Percentiles rank a stretch among this genome's conserved stretches.
Conservation (phyloP, 1,140 invertebrate species). For the Tetraneura akinire region DNA sequence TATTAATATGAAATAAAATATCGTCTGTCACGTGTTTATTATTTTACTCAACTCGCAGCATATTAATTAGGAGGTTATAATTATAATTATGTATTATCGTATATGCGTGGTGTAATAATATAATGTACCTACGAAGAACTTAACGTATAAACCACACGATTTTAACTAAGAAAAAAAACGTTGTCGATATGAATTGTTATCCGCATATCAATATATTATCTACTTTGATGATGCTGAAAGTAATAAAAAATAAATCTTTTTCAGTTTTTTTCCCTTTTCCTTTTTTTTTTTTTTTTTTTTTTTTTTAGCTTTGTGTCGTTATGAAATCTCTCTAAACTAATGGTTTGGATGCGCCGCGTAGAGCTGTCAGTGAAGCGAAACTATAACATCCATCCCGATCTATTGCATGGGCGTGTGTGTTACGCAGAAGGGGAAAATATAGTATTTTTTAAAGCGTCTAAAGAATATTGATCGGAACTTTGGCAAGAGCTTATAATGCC, state of each 20-base stretch:
- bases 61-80: too few species aligned
- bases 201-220: neutral
- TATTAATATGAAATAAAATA: too few species aligned
- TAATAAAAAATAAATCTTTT: constrained; percentile 34
- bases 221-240: neutral
- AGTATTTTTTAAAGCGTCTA: constrained; percentile 41
- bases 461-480: constrained; percentile 46
- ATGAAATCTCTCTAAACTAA: constrained; percentile 36
- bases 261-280: too few species aligned
- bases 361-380: constrained; percentile 36
- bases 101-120: too few species aligned
- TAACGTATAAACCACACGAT: too few species aligned
- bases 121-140: too few species aligned
- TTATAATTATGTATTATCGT: too few species aligned
- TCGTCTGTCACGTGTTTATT: too few species aligned
- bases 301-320: constrained; percentile 14
- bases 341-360: neutral
- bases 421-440: constrained; percentile 8
- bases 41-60: too few species aligned
- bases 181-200: too few species aligned
- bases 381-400: constrained; percentile 34
- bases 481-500: constrained; percentile 49
- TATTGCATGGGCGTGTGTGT: neutral
- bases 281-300: too few species aligned
- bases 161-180: too few species aligned